Conservation (phyloP, 92 coral and sea anemone genomes). For the Bergia sp. region DNA sequence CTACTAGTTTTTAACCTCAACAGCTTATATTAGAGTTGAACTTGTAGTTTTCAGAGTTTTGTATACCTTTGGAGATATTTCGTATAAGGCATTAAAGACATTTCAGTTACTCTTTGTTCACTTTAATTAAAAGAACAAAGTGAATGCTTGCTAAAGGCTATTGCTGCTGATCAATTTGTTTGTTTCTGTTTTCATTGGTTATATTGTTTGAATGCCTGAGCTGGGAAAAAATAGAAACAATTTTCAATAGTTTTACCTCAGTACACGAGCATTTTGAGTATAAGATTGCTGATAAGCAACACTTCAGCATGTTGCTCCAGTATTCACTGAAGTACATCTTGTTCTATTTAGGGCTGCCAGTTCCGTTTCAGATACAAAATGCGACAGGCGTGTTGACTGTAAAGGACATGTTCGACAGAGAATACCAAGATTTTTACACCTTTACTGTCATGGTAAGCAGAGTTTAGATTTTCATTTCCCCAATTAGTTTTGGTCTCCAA, state of each 20-base stretch:
- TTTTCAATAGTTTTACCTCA: neutral
- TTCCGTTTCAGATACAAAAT: constrained; percentile 28
- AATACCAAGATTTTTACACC: constrained; percentile 25
- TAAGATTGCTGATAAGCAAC: neutral
- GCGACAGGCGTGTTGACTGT: constrained; percentile 25
- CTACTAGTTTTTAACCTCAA: no score
- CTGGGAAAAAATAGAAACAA: no score
- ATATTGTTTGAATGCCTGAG: no score
- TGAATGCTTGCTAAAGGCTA: neutral
- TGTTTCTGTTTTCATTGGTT: no score
- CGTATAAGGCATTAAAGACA: no score
- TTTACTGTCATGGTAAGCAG: constrained; percentile 48
- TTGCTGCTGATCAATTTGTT: neutral
- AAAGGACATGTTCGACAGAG: constrained; percentile 21
- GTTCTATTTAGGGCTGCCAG: neutral
- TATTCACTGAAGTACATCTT: no score
- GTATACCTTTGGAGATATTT: no score
- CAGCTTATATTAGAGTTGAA: no score
- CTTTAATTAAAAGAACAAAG: neutral
- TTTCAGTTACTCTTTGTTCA: no score
- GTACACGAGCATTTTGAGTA: no score
- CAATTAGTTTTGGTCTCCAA: no score
- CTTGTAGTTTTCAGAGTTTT: no score
- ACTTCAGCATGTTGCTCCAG: neutral
- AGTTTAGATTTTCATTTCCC: neutral